Base-by-base conservation (phyloP, 1,140 invertebrate species). In the Batillaria attramentaria region DNA sequence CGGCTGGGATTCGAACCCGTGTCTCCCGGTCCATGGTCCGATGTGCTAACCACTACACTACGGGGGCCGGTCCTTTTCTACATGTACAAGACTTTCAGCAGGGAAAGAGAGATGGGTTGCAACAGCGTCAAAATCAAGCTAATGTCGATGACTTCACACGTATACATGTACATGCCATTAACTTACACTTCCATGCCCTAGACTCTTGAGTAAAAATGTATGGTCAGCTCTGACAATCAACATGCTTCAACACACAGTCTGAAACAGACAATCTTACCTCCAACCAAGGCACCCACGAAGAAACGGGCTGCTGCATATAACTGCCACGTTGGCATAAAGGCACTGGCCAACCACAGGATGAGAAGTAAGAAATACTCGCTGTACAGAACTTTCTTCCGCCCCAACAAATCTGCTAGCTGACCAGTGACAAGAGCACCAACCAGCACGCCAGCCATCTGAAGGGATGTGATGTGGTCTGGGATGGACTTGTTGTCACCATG, bases 401-500 rank as follows among this genome's bases (percentile, higher is more conserved):
- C 87, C 79, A 86, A 84, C 3, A 83, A 69, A 74, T 89, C 87
- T 1, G 84, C 86, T 42, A 87, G 50, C 62, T 87, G 87, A 42
- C 87, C 87, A 50, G 84, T 83, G 20, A 86, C 70, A 13, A 85
- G 28, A 54, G 86, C 87, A 2, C 87, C 87, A 39, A 87, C 28
- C 5, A 87, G 77, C 1, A 89, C 82, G 10, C 87, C 87, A 43
- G 78, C 75, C 87, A 89, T 89, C 75, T 87, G 85, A 54, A 89
- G 72, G 0, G 85, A 87, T n/a, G 84, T 86, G 18, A 87, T 85
- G n/a, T 79, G 74, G 33, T 82, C 79, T 24, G 80, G 54, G 37
- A 88, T 72, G 37, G 76, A 81, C 3, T 50, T 65, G n/a, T 77
- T 57, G 54, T 84, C 75, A 82, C 86, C 87, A 2, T 87, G 50